These are phyloP conservation scores for Botia kubotai DNA, from an alignment of 2,797 vertebrate genomes.

Conservation along the genomic window DNA sequence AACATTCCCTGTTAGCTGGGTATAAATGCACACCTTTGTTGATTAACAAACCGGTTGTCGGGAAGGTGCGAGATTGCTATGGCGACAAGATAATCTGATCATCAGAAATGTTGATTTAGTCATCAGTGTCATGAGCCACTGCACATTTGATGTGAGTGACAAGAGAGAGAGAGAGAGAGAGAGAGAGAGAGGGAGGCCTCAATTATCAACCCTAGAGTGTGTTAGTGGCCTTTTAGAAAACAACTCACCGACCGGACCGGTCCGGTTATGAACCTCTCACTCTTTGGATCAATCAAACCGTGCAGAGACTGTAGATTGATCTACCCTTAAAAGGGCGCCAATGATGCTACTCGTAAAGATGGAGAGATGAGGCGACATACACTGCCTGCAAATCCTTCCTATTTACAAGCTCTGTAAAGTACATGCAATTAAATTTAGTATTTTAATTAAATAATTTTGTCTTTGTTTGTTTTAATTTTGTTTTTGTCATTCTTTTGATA, in stretches of 20 bases:
- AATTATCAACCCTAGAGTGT: conserved; percentile 25
- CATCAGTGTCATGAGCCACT: conserved; percentile 77
- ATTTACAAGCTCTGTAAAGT: neutral
- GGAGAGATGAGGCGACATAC: neutral
- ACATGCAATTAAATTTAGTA: neutral
- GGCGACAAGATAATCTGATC: conserved; percentile 83
- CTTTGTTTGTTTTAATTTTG: neutral
- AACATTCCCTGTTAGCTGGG: too few species aligned
- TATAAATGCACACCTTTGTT: conserved; percentile 46
- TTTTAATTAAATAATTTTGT: too few species aligned
- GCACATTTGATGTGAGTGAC: conserved; percentile 71
- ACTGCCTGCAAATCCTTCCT: neutral
- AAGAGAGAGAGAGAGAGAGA: conserved; percentile 9
- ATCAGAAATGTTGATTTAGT: conserved; percentile 79
- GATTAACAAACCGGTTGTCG: conserved; percentile 79
- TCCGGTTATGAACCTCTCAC: conserved; percentile 38
- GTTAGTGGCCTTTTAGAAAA: conserved; percentile 43
- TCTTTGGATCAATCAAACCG: conserved; percentile 47
- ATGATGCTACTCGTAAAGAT: conserved; percentile 26
- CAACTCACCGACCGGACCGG: conserved; percentile 31
- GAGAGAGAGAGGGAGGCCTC: conserved; percentile 9
- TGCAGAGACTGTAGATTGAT: conserved; percentile 49
- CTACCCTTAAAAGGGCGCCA: conserved; percentile 48
- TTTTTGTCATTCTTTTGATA: neutral
- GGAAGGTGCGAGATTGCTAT: conserved; percentile 59